Evolutionary conservation across 2,113 vertebrate species (phyloP).

Genomic region (Pholis gunnellus): DNA sequence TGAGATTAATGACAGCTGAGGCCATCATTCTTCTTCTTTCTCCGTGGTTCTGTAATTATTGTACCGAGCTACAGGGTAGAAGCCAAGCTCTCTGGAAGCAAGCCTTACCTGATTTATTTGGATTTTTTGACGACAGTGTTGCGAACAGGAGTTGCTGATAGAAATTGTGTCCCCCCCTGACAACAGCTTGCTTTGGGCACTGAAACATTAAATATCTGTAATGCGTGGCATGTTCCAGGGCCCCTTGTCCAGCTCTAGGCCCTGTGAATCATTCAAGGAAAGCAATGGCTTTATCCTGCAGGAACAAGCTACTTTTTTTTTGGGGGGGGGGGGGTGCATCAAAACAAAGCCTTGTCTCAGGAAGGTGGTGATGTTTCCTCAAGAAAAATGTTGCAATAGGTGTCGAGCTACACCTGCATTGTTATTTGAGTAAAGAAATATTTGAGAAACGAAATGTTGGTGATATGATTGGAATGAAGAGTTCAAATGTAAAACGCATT

Average conservation of each 20-base stretch:
- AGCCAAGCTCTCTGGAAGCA: conserved; percentile 9
- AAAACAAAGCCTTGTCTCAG: conserved; percentile 10
- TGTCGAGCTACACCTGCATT: neutral
- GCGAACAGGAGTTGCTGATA: neutral
- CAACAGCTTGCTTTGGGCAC: conserved; percentile 27
- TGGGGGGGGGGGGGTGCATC: too few relatives aligned
- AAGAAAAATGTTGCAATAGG: conserved; percentile 3
- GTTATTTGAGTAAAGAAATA: neutral
- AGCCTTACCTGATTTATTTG: conserved; percentile 36
- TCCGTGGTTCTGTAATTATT: conserved; percentile 5
- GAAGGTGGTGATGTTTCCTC: neutral
- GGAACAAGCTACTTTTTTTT: conserved; percentile 25
- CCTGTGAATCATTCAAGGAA: conserved; percentile 45
- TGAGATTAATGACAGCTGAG: conserved; percentile 17
- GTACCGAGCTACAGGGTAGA: conserved; percentile 2
- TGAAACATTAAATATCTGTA: conserved; percentile 55
- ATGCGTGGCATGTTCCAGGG: conserved; percentile 30
- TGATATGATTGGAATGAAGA: neutral
- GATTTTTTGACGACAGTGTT: conserved; percentile 24
- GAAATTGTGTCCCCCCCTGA: conserved; percentile 23
- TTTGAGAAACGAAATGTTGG: neutral
- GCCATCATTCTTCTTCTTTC: neutral
- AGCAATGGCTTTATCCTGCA: conserved; percentile 38
- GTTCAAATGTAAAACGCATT: neutral
- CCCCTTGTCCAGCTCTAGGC: conserved; percentile 13